Percentiles rank a stretch among this genome's conserved stretches.
These are phyloP conservation scores for Leptinotarsa undecemlineata DNA, from an alignment of 1,140 invertebrate genomes.

Conservation along the genomic window DNA sequence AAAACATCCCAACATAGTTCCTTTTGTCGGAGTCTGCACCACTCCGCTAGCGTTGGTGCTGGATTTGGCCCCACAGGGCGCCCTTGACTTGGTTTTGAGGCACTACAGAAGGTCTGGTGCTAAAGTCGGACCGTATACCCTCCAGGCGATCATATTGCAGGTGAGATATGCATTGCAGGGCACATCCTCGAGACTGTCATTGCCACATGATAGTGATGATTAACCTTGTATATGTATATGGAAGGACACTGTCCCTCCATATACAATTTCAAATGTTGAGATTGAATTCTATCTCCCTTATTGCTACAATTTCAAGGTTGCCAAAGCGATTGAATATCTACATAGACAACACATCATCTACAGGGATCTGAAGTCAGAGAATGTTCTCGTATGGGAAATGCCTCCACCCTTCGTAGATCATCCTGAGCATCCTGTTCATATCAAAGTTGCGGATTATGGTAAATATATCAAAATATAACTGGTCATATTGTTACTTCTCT, in stretches of 20 bases:
- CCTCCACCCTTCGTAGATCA: slow-evolving; percentile 73
- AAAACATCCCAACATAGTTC: slow-evolving; percentile 89
- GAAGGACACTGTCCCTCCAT: neutral
- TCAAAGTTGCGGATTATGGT: slow-evolving; percentile 96
- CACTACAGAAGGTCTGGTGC: slow-evolving; percentile 83
- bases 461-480: slow-evolving; percentile 48
- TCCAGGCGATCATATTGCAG: slow-evolving; percentile 87
- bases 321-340: slow-evolving; percentile 93
- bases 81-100: slow-evolving; percentile 79
- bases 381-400: slow-evolving; percentile 95
- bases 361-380: slow-evolving; percentile 96
- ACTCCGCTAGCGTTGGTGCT: slow-evolving; percentile 90
- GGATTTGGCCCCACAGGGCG: slow-evolving; percentile 88
- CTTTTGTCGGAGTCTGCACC: slow-evolving; percentile 85
- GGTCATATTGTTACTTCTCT: neutral
- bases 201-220: too few species aligned
- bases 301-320: slow-evolving; percentile 62
- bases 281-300: neutral
- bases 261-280: too few species aligned
- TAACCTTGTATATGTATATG: too few species aligned
- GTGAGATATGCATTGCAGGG: slow-evolving; percentile 49
- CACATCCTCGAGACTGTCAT: too few species aligned
- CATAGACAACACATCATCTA: slow-evolving; percentile 95
- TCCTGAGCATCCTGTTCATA: slow-evolving; percentile 72
- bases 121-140: slow-evolving; percentile 75